These are phyloP conservation scores for Drosophila hawaiiensis DNA, from an alignment of 2,888 invertebrate genomes.

Conservation along the genomic window DNA sequence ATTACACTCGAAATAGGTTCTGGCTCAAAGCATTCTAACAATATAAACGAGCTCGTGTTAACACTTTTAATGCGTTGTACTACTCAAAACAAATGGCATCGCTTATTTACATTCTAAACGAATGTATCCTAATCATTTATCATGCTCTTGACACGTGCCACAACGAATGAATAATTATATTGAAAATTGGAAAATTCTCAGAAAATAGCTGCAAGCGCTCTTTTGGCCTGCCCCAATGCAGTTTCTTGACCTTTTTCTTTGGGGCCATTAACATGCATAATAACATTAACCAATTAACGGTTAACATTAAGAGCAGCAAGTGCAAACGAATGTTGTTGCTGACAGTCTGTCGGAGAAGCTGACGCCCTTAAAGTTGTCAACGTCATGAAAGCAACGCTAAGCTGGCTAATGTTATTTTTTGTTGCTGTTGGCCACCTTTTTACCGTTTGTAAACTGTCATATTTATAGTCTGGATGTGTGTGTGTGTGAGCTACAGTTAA, in stretches of 20 bases:
- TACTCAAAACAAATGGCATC: background rate
- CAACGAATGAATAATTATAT: constrained; percentile 16
- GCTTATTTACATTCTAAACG: background rate
- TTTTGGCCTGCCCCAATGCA: constrained; percentile 29
- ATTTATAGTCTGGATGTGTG: constrained; percentile 33
- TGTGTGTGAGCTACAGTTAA: constrained; percentile 41
- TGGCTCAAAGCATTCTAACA: background rate
- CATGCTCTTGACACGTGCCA: constrained; percentile 27
- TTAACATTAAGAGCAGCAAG: constrained; percentile 38
- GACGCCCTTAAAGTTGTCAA: constrained; percentile 66
- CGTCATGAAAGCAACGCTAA: constrained; percentile 49
- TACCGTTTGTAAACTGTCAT: constrained; percentile 77
- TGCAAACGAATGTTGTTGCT: constrained; percentile 24
- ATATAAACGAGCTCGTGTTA: background rate
- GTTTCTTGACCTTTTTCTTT: constrained; percentile 55
- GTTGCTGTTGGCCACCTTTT: constrained; percentile 42
- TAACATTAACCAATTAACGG: constrained; percentile 42
- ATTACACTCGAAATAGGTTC: background rate
- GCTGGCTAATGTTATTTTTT: constrained; percentile 47
- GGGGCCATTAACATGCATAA: constrained; percentile 21
- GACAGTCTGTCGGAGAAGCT: constrained; percentile 35
- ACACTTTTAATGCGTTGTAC: background rate
- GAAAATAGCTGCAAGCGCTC: constrained; percentile 13
- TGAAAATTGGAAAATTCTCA: constrained; percentile 12
- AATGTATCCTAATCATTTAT: constrained; percentile 47